Conservation (phyloP, 2,113 vertebrate genomes). For the Pteruthius melanotis region DNA sequence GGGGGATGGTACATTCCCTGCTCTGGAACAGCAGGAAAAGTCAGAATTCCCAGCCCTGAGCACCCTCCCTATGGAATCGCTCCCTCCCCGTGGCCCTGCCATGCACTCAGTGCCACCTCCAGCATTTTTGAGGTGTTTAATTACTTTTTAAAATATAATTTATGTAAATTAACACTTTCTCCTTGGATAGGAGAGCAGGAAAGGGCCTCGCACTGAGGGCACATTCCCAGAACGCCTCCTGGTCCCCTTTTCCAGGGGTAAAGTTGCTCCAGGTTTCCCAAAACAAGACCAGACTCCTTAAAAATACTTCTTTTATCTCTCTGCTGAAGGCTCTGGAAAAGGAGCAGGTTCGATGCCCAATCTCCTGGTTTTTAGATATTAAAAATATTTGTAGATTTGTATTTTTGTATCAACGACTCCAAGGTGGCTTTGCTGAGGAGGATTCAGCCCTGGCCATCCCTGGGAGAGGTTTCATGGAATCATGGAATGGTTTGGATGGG, state of each 20-base stretch:
- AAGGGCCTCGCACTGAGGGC: neutral
- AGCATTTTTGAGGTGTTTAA: neutral
- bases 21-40: neutral
- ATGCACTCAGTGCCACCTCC: neutral
- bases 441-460: neutral
- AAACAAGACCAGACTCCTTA: rapidly evolving
- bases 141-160: neutral
- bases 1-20: neutral
- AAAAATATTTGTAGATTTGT: neutral
- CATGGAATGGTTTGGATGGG: neutral
- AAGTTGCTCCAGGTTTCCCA: neutral
- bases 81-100: neutral
- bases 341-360: neutral
- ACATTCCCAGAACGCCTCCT: neutral
- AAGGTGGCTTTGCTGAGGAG: neutral
- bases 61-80: neutral
- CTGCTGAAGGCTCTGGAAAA: neutral
- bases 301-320: neutral
- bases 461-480: neutral
- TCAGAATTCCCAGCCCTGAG: neutral
- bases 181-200: neutral
- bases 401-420: neutral
- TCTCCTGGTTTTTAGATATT: neutral
- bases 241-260: neutral
- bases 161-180: neutral